Percentiles rank a stretch among this genome's conserved stretches.
These are phyloP conservation scores for Cyaniris semiargus DNA, from an alignment of 2,888 invertebrate species.

Conservation along the genomic window DNA sequence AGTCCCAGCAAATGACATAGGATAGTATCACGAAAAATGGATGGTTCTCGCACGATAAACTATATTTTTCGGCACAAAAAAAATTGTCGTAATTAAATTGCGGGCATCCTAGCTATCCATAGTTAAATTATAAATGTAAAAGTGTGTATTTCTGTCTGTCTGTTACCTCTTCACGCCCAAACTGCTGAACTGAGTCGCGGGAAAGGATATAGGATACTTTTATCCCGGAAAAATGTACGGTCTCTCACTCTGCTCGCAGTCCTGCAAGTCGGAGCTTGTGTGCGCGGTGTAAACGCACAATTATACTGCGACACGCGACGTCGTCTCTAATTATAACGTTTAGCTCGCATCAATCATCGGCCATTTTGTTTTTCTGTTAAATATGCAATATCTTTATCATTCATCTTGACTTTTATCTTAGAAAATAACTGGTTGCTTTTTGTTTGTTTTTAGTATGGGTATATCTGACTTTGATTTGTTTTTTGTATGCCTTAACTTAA, in stretches of 20 bases:
- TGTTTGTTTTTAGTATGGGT: neutral
- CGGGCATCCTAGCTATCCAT: too few species aligned
- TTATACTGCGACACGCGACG: constrained; percentile 54
- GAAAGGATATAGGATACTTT: too few species aligned
- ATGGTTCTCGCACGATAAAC: neutral
- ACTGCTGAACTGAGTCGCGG: too few species aligned
- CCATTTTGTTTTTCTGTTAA: constrained; percentile 43
- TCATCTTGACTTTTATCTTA: constrained; percentile 24
- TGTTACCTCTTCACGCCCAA: too few species aligned
- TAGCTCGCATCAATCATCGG: constrained; percentile 65
- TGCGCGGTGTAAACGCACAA: constrained; percentile 47
- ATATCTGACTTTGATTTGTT: neutral
- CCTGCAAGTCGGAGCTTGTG: neutral
- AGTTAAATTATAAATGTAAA: too few species aligned
- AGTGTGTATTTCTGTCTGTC: too few species aligned
- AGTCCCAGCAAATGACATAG: too few species aligned
- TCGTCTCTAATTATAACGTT: constrained; percentile 62
- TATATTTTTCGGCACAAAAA: neutral
- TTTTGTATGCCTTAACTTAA: too few species aligned
- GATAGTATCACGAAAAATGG: neutral
- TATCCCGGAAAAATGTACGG: too few species aligned
- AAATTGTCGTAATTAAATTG: too few species aligned
- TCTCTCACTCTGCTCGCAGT: neutral
- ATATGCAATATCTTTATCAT: constrained; percentile 32
- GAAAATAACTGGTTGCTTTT: constrained; percentile 2